Conservation (phyloP, 2,797 vertebrate genomes). For the Sebastes minor region DNA sequence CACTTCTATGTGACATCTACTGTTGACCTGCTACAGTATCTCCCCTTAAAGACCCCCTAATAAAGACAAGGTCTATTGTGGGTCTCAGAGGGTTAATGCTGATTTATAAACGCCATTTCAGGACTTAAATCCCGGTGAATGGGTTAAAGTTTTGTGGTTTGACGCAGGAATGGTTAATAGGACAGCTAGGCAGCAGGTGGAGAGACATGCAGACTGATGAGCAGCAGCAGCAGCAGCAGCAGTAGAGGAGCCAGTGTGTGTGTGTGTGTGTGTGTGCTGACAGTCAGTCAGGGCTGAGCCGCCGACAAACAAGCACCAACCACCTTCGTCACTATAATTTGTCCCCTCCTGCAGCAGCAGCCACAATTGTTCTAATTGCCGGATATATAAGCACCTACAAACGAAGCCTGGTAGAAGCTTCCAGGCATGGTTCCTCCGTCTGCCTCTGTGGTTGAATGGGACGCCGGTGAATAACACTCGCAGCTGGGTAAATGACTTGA, state of each 20-base stretch:
- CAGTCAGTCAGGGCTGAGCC: conserved; percentile 25
- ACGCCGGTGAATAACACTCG: conserved; percentile 49
- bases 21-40: no score
- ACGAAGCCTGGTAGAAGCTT: background rate
- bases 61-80: no score
- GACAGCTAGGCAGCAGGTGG: conserved; percentile 59
- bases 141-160: conserved; percentile 53
- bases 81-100: no score
- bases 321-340: background rate
- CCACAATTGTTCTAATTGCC: background rate
- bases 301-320: conserved; percentile 2
- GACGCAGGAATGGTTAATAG: conserved; percentile 59
- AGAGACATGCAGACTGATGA: conserved; percentile 49
- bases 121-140: conserved; percentile 3
- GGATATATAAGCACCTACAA: background rate
- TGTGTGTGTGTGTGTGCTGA: conserved; percentile 13
- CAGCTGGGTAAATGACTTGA: conserved; percentile 74
- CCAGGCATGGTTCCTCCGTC: conserved; percentile 30
- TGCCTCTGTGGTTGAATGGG: conserved; percentile 17
- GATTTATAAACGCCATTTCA: no score
- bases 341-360: background rate
- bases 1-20: no score
- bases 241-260: conserved; percentile 21
- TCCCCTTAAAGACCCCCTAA: no score
- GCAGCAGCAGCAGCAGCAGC: conserved; percentile 35